Conservation (phyloP, 2,113 vertebrate genomes). For the Neopipo cinnamomea region DNA sequence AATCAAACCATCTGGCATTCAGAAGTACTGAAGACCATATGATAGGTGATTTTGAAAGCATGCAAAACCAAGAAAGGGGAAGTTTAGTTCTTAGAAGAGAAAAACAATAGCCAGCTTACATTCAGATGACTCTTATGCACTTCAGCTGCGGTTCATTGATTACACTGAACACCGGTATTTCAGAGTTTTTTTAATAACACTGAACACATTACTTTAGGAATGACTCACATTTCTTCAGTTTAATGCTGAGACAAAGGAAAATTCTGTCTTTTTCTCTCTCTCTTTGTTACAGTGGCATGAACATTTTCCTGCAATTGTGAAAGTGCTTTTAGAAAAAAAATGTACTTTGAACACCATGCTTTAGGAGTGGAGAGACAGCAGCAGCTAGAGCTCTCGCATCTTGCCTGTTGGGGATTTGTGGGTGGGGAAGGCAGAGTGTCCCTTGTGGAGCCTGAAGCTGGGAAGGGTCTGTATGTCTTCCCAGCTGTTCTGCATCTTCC, state of each 20-base stretch:
- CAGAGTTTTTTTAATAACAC: background rate
- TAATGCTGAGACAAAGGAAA: background rate
- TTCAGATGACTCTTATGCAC: background rate
- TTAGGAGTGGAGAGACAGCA: rapidly evolving
- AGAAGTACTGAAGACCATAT: background rate
- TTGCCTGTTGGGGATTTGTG: rapidly evolving
- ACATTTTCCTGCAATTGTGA: background rate
- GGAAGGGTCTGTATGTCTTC: background rate
- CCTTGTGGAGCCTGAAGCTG: rapidly evolving
- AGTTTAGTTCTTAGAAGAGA: background rate
- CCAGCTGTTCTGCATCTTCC: background rate
- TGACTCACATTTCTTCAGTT: background rate
- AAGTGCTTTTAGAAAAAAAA: background rate
- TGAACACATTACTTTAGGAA: background rate
- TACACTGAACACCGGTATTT: background rate
- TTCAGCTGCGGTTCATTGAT: background rate
- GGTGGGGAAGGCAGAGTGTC: background rate
- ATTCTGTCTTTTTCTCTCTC: background rate
- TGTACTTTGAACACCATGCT: rapidly evolving
- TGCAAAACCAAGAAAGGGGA: background rate
- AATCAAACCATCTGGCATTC: background rate
- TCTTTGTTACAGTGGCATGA: background rate
- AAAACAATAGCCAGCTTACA: background rate
- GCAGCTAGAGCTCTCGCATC: background rate
- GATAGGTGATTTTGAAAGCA: background rate